phyloP scores from a whole-genome alignment of 2,113 vertebrate genomes.

The Tragelaphus buxtoni region DNA sequence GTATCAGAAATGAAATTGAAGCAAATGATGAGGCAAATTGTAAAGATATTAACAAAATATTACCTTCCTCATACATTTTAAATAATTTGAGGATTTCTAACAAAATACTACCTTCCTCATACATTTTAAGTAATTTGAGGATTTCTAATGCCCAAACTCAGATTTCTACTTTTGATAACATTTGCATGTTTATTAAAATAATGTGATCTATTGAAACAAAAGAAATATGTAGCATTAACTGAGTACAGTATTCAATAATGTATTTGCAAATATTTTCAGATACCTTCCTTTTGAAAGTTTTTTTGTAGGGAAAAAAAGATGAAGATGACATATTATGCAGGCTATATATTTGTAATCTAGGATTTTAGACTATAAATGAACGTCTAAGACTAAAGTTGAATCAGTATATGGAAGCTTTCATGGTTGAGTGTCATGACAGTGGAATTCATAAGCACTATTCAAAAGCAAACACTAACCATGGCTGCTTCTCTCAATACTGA shows the following conservation, averaged over 20 bases:
- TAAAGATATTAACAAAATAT: neutral
- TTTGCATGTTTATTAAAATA: neutral
- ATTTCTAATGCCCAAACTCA: neutral
- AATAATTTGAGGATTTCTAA: neutral
- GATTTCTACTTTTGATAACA: neutral
- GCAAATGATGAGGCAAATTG: neutral
- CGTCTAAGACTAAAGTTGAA: neutral
- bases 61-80: neutral
- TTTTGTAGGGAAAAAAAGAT: neutral
- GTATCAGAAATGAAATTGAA: neutral
- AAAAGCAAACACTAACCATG: neutral
- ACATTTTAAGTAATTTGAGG: neutral
- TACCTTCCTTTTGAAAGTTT: neutral
- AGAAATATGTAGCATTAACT: neutral
- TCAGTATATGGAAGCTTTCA: neutral
- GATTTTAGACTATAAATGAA: neutral
- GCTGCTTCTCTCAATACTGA: neutral
- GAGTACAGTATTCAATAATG: neutral
- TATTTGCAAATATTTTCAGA: neutral
- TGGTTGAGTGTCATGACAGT: neutral
- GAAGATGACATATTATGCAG: neutral
- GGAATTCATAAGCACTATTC: neutral
- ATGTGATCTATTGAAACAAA: neutral
- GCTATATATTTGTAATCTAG: neutral
- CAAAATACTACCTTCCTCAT: neutral